A percentile compares a stretch with the other conserved stretches of the same genome.
Conservation (phyloP, 2,113 vertebrate genomes). For the Desmodus rotundus region DNA sequence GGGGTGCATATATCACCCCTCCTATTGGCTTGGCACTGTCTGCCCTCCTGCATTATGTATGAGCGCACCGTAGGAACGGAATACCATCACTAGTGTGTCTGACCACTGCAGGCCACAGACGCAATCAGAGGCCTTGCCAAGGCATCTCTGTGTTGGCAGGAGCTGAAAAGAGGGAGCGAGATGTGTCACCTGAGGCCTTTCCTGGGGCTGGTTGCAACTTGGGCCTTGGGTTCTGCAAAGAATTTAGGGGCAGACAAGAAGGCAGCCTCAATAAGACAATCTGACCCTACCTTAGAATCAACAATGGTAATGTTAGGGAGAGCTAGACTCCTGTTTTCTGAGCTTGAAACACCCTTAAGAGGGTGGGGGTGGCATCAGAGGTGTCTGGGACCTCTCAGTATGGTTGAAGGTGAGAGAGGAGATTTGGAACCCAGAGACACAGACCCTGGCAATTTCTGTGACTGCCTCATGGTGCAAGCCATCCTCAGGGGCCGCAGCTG, state of each 20-base stretch:
- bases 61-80: constrained; percentile 16
- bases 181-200: background rate
- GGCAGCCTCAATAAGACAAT: background rate
- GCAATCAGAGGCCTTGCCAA: constrained; percentile 19
- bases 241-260: background rate
- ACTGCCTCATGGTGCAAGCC: background rate
- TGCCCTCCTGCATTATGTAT: constrained; percentile 29
- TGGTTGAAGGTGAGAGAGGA: background rate
- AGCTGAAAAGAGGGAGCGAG: background rate
- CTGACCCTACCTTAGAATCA: background rate
- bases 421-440: background rate
- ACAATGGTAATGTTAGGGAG: background rate
- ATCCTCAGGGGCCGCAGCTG: background rate
- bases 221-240: background rate
- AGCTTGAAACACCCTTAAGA: background rate
- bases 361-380: background rate
- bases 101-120: background rate
- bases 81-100: background rate
- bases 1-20: background rate
- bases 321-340: background rate
- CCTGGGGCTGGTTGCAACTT: background rate
- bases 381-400: background rate
- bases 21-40: background rate
- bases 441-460: background rate
- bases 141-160: constrained; percentile 37